A percentile compares a stretch with the other conserved stretches of the same genome.
Evolutionary conservation across 2,888 invertebrate genomes (phyloP).

Genomic region (Spodoptera littoralis): DNA sequence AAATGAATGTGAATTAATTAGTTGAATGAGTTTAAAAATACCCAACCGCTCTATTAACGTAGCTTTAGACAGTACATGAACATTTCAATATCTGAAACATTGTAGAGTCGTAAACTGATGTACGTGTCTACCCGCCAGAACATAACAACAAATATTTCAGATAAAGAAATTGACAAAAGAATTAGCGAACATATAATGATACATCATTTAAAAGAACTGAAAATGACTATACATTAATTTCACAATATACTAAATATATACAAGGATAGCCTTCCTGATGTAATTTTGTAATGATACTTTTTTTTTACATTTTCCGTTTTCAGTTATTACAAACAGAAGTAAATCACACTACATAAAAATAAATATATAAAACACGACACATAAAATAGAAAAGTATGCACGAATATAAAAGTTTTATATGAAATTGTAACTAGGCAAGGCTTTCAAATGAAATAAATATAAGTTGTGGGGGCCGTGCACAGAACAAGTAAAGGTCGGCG

Average conservation of each 20-base stretch:
- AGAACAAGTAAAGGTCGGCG: slow-evolving; percentile 45
- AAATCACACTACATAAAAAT: slow-evolving; percentile 86
- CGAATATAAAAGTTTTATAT: slow-evolving; percentile 71
- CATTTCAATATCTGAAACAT: slow-evolving; percentile 65
- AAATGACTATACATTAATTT: slow-evolving; percentile 80
- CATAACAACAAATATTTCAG: slow-evolving; percentile 64
- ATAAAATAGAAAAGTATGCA: slow-evolving; percentile 81
- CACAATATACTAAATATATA: slow-evolving; percentile 85
- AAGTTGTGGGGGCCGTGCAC: slow-evolving; percentile 63
- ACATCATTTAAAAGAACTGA: slow-evolving; percentile 74
- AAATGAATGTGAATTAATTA: slow-evolving; percentile 77
- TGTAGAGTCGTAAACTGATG: slow-evolving; percentile 44
- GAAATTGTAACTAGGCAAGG: slow-evolving; percentile 81
- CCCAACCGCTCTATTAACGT: slow-evolving; percentile 79
- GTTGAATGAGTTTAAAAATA: slow-evolving; percentile 80
- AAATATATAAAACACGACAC: slow-evolving; percentile 86
- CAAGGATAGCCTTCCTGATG: slow-evolving; percentile 78
- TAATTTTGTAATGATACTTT: slow-evolving; percentile 76
- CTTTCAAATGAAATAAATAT: slow-evolving; percentile 80
- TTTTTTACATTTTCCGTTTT: slow-evolving; percentile 81
- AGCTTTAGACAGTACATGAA: slow-evolving; percentile 67
- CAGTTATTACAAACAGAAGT: slow-evolving; percentile 85
- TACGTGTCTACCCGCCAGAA: slow-evolving; percentile 47
- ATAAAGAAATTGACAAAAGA: slow-evolving; percentile 65
- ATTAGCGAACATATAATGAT: slow-evolving; percentile 71